Base-by-base conservation (phyloP, 2,797 vertebrate genomes). In the Naso thynnoides region DNA sequence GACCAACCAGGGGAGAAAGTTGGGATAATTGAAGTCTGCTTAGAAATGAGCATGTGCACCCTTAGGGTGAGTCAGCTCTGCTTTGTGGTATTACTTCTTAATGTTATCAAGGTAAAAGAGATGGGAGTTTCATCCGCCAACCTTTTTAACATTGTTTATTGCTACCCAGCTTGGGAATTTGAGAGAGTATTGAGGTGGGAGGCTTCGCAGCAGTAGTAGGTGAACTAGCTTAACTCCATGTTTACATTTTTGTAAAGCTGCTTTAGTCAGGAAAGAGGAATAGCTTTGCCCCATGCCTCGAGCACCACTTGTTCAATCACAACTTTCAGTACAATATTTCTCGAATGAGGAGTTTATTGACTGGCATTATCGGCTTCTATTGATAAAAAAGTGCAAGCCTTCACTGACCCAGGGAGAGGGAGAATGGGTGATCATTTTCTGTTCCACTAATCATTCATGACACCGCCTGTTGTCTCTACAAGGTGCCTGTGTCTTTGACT, bases 1-100 rank as follows among this genome's bases (percentile, higher is more conserved):
- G 89, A 86, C 87, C 56, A 76, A 89, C 87, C 89, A 87, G 79
- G 88, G 87, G 89, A 93, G 90, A 91, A 91, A 87, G 88, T 90
- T 90, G 58, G 83, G 87, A 93, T 95, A 94, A 95, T 94, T 95
- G 90, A 94, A 94, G 94, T 91, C 89, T 85, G 83, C 88, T 89
- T 86, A 91, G 86, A 91, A 93, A 90, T 89, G 81, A 92, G 79
- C 89, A 83, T 88, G 84, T 83, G 85, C 75, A 83, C 82, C 87
- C 87, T 90, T 38, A 81, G 88, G 91, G 90, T 80, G 79, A 88
- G 84, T 83, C 78, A 67, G 83, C 82, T 87, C 78, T 86, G 86
- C 91, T 89, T 86, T 89, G 85, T 88, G 85, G 84, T 85, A 83
- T 93, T 91, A 88, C 88, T 78, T 88, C 86, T 89, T 93, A 91